These are phyloP conservation scores for Thomomys bottae DNA, from an alignment of 2,113 vertebrate species.

Conservation along the genomic window DNA sequence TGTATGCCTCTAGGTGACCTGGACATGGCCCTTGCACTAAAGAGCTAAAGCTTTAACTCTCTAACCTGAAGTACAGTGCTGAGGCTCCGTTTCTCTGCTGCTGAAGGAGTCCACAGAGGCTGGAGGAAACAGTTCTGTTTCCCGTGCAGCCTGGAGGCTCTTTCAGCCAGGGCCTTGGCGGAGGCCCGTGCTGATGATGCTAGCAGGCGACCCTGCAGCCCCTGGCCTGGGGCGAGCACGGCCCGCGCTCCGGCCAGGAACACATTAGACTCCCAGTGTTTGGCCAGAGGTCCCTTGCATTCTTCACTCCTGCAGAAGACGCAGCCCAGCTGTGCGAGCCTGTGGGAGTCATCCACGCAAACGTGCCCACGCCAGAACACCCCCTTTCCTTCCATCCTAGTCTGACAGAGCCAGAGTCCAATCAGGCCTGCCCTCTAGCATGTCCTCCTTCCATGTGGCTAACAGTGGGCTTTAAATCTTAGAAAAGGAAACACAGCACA, in stretches of 20 bases:
- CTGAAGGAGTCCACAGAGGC: neutral
- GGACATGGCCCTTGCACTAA: neutral
- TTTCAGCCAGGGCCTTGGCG: neutral
- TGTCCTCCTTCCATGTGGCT: neutral
- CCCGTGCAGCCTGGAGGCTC: fast-evolving
- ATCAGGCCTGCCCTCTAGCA: no score
- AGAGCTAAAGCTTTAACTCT: neutral
- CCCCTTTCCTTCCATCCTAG: neutral
- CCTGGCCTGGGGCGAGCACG: neutral
- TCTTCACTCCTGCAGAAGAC: neutral
- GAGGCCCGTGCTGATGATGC: fast-evolving
- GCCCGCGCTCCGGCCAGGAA: fast-evolving
- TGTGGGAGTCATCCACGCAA: fast-evolving
- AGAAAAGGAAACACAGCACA: neutral
- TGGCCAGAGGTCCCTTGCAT: fast-evolving
- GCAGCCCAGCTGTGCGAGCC: fast-evolving
- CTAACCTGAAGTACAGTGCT: neutral
- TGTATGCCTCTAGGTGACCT: neutral
- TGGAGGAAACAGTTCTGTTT: neutral
- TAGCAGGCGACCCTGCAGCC: neutral
- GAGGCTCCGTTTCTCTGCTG: neutral
- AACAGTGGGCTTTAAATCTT: neutral
- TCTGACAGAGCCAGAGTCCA: fast-evolving
- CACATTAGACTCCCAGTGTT: no score
- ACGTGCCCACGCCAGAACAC: fast-evolving